Base-by-base conservation (phyloP, 1,140 invertebrate genomes). In the Drosophila ironensis region DNA sequence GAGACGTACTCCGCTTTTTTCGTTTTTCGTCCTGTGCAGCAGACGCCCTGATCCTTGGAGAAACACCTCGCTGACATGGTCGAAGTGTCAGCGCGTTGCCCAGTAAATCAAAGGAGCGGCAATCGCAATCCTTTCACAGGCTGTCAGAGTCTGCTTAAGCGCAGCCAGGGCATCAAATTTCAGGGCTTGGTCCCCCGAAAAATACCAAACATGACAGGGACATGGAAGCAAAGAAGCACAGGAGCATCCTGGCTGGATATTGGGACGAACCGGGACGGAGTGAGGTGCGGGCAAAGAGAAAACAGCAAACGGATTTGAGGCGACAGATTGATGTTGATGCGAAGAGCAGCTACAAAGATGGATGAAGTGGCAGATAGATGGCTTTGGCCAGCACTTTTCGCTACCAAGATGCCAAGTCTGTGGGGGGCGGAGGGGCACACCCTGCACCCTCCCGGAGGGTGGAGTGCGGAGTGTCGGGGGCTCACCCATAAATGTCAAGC, bases 401-500 rank as follows among this genome's bases (percentile, higher is more conserved):
- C n/a, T n/a, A n/a, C n/a, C n/a, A n/a, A n/a, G n/a, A n/a, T n/a
- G n/a, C n/a, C n/a, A n/a, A n/a, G n/a, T n/a, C n/a, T n/a, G n/a
- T n/a, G n/a, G n/a, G n/a, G n/a, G n/a, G n/a, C n/a, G n/a, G n/a
- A n/a, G n/a, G n/a, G n/a, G n/a, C n/a, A n/a, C n/a, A n/a, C n/a
- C n/a, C n/a, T n/a, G n/a, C n/a, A n/a, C n/a, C n/a, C n/a, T n/a
- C n/a, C n/a, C n/a, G n/a, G n/a, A n/a, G n/a, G n/a, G n/a, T n/a
- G n/a, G n/a, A n/a, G n/a, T n/a, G n/a, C n/a, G n/a, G n/a, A n/a
- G n/a, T n/a, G n/a, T n/a, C n/a, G n/a, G n/a, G n/a, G n/a, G n/a
- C n/a, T n/a, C n/a, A n/a, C n/a, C 24, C 74, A 78, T 78, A 77
- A 82, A 68, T 72, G 77, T 81, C 60, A 52, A 60, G 77, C 71